Evolutionary conservation across 2,888 invertebrate species (phyloP), one percentile per base, ranked within the genome.

Genomic region (Siphlonurus alternatus): DNA sequence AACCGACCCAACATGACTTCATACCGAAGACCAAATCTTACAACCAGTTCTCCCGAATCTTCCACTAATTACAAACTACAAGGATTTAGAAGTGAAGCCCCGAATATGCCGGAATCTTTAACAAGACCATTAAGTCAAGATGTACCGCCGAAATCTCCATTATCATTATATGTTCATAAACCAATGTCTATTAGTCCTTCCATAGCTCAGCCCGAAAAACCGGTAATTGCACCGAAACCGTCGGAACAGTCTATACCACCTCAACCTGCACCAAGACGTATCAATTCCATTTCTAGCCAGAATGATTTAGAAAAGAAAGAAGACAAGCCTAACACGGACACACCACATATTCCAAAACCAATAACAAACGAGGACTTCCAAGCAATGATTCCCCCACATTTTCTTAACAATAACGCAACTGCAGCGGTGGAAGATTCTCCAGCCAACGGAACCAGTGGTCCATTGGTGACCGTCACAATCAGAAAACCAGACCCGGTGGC

Each of bases 341-440:
- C 67, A 22, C 61, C 61, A 25, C 81, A 83, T 82, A 82, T 82
- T 73, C 83, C 88, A 79, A 85, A 88, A 80, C 89, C 92, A 76
- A 86, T 92, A 81, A 91, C 91, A 80, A 91, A 86, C 83, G 91
- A 90, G 81, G 91, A 93, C 80, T 93, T 92, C 83, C 89, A 91
- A 85, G 90, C 92, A 80, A 89, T 93, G 91, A 92, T 92, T 73
- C 92, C 93, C 73, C 86, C 89, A 75, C 92, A 89, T 80, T 93
- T 92, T 85, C 85, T 89, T 69, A 22, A 22, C 20, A 38, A 38
- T 38, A 38, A 38, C 15, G 81, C 78, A 70, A 65, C 66, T 24
- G 61, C 65, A 18, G 25, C 63, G 22, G 64, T 63, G 22, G 56
- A 65, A 24, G 62, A 65, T 51, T 64, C 62, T 38, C 63, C 63